Base-by-base conservation (phyloP, 2,797 vertebrate species). In the Trachops cirrhosus region DNA sequence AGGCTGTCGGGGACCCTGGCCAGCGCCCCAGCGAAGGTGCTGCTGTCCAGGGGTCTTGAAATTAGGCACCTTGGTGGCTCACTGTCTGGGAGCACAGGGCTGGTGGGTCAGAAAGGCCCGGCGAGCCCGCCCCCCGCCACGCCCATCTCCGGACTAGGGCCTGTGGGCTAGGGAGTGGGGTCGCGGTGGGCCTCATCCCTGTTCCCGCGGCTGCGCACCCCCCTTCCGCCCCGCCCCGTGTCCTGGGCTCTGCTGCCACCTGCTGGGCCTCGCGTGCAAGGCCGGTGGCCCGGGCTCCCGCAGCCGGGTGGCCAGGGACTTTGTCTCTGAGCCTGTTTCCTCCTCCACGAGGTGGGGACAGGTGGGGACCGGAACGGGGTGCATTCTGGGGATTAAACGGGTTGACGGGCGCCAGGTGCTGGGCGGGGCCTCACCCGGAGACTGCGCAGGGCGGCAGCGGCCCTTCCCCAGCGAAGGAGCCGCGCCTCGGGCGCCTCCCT, bases 231-330 rank as follows among this genome's bases (percentile, higher is more conserved):
- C 4, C 1, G 2, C n/a, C n/a, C n/a, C 1, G 1, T 7, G 37
- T 15, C 59, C 41, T 0, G 14, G 62, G 24, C 3, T 3, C 84
- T 92, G 84, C 96, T 94, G 96, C 96, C 96, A n/a, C 71, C 96
- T 96, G 67, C 94, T 92, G 97, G 92, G 6, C 26, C 1, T 0
- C 0, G 0, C 0, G 0, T 32, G 84, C 7, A 24, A 44, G 32
- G 46, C 89, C 1, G 39, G 32, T 3, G 0, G 0, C 37, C 3
- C 37, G 0, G 39, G 46, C 5, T 22, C 78, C 67, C 9, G 29
- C 19, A 6, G 80, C 12, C 32, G 14, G 39, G 48, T 8, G 37
- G 48, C 68, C 50, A 52, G 0, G 37, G 57, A 18, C 34, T 10
- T 6, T 2, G 3, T 9, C 62, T 10, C 41, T 2, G 26, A 7